Conservation (phyloP, 2,113 vertebrate species). For the Neotoma lepida region DNA sequence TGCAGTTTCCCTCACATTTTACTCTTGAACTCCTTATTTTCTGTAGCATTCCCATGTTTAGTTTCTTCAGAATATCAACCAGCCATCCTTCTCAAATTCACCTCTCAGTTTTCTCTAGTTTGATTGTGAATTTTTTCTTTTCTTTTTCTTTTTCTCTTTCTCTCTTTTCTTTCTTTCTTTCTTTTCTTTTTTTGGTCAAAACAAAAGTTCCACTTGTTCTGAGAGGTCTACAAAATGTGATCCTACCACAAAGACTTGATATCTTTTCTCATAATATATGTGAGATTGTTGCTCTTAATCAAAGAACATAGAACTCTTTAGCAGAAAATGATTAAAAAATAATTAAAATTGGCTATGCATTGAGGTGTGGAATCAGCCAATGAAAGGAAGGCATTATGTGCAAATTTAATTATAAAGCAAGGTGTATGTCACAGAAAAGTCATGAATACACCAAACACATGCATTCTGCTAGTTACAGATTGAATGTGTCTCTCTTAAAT, state of each 20-base stretch:
- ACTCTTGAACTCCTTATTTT: neutral
- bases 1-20: neutral
- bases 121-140: neutral
- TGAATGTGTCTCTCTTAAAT: neutral
- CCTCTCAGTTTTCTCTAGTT: neutral
- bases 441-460: neutral
- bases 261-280: conserved; percentile 26
- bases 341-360: conserved; percentile 44
- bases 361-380: conserved; percentile 53
- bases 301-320: conserved; percentile 50
- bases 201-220: neutral
- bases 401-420: neutral
- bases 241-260: conserved; percentile 40
- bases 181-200: neutral
- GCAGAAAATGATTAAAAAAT: conserved; percentile 46
- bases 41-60: neutral
- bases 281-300: conserved; percentile 60
- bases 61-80: conserved; percentile 26
- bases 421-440: neutral
- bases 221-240: conserved; percentile 25
- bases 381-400: neutral
- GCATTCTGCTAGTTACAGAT: neutral
- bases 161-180: too few relatives aligned
- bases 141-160: too few relatives aligned
- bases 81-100: neutral